Percentiles rank a stretch among this genome's conserved stretches.
phyloP scores from a whole-genome alignment of 2,888 invertebrate genomes.

The Melinopterus prodromus region DNA sequence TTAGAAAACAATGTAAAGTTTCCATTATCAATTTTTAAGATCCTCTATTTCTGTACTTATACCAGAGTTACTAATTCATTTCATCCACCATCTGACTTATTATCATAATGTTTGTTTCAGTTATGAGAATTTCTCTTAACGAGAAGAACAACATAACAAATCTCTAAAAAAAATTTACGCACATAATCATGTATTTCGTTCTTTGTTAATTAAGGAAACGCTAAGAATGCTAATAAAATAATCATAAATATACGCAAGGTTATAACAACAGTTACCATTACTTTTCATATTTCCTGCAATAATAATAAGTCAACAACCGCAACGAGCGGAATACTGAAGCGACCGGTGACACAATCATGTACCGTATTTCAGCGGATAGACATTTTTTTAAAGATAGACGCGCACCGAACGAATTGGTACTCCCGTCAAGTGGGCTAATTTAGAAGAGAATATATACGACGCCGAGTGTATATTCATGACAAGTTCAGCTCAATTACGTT shows the following conservation, averaged over 20 bases:
- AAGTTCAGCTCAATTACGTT: conserved; percentile 25
- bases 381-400: not conserved
- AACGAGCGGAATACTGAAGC: not conserved
- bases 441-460: conserved; percentile 16
- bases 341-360: conserved; percentile 5
- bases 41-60: too few relatives aligned
- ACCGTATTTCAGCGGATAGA: conserved; percentile 5
- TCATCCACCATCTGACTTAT: too few relatives aligned
- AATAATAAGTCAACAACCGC: not conserved
- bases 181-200: too few relatives aligned
- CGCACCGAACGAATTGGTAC: not conserved
- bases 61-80: too few relatives aligned
- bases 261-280: not conserved
- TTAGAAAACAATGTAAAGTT: too few relatives aligned
- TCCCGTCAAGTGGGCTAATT: conserved; percentile 20
- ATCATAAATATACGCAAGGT: not conserved
- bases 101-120: too few relatives aligned
- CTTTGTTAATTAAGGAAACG: not conserved
- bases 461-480: conserved; percentile 20
- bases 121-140: too few relatives aligned
- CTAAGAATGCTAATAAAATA: not conserved
- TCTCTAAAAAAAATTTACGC: too few relatives aligned
- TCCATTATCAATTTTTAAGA: too few relatives aligned
- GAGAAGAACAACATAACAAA: too few relatives aligned
- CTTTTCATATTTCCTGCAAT: not conserved